Conservation (phyloP, 2,113 vertebrate genomes). For the Seriola aureovittata region DNA sequence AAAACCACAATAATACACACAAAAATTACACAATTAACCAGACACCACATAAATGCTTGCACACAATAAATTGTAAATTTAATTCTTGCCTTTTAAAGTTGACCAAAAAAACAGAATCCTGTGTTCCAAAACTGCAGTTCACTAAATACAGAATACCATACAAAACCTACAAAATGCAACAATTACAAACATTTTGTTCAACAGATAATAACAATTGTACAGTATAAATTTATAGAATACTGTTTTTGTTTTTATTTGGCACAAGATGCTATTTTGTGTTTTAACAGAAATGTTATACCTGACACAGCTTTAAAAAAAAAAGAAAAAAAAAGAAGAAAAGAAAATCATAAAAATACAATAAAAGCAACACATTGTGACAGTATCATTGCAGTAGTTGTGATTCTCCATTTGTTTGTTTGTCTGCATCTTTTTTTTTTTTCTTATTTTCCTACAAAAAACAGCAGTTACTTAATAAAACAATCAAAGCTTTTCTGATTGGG, state of each 20-base stretch:
- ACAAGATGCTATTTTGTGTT: conserved; percentile 81
- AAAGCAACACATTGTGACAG: conserved; percentile 73
- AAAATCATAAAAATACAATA: conserved; percentile 59
- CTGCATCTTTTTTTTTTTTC: conserved; percentile 62
- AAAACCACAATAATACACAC: not conserved
- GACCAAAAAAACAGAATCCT: conserved; percentile 69
- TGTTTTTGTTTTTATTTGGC: conserved; percentile 86
- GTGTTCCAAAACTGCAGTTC: conserved; percentile 81
- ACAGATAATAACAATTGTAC: conserved; percentile 84
- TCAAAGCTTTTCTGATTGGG: conserved; percentile 68
- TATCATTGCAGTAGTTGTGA: conserved; percentile 75
- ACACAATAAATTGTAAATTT: conserved; percentile 77
- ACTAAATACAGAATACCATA: conserved; percentile 86
- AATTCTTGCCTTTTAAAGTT: conserved; percentile 78
- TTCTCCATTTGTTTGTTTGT: conserved; percentile 62
- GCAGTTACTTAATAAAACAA: conserved; percentile 72
- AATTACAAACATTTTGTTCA: conserved; percentile 86
- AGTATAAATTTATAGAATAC: conserved; percentile 88
- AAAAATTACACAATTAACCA: not conserved
- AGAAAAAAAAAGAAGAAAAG: conserved; percentile 29
- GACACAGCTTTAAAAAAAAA: conserved; percentile 45
- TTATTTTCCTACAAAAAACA: conserved; percentile 62
- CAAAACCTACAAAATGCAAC: conserved; percentile 88
- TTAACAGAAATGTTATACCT: conserved; percentile 77
- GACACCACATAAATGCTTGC: conserved; percentile 40